Evolutionary conservation across 1,140 invertebrate species (phyloP), one percentile per base, ranked within the genome.

Genomic region (Rhopalosiphum padi): DNA sequence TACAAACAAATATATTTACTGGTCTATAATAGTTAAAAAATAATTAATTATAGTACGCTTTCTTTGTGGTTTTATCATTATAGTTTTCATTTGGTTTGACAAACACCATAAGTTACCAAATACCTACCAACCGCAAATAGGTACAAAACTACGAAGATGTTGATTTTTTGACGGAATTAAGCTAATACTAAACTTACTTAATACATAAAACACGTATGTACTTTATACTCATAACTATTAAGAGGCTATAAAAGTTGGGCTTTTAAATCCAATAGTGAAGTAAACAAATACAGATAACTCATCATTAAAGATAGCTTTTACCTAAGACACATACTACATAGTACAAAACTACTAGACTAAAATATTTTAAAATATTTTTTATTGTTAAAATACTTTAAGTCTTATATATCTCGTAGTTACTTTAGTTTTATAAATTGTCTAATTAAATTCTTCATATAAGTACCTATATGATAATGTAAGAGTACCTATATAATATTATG

Each of bases 371-470:
- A 77, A 77, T 35, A 21, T 51, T 51, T 51, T 51, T 18, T 18
- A 30, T 60, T 30, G 55, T 25, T 60, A 25, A 60, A 60, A 60
- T 60, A 60, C 55, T 25, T 11, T 25, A 25, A 37, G 37, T 37
- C 37, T 41, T 51, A 51, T 60, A 30, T 60, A 15, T 60, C 9
- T 68, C 15, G 60, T 15, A 77, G 11, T n/a, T n/a, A n/a, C 18
- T 77, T 77, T n/a, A n/a, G n/a, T 77, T n/a, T n/a, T n/a, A 77
- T n/a, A 77, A 77, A 77, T 77, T 77, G n/a, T 77, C n/a, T 35
- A 77, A n/a, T 77, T 15, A 77, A 77, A 77, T 77, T 77, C 3
- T 77, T 77, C n/a, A 77, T 4, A 18, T 35, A 77, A 21, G 48
- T 51, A 18, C 15, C 4, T 77, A 21, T n/a, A n/a, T 68, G n/a